Conservation (phyloP, 2,113 vertebrate species). For the Murina feae region DNA sequence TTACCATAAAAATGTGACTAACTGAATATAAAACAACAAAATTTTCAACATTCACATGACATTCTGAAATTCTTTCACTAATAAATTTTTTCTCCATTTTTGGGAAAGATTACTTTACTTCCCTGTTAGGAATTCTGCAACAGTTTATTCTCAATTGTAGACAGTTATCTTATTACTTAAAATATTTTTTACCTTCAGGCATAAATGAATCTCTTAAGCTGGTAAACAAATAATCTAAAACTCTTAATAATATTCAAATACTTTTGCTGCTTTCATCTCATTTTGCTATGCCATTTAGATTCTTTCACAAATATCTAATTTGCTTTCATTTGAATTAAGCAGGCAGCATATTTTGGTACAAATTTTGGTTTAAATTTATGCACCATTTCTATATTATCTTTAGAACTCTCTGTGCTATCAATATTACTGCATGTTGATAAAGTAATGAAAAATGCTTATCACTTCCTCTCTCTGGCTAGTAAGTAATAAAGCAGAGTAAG, state of each 20-base stretch:
- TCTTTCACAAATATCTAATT: slow-evolving; percentile 11
- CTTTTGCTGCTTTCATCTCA: not conserved
- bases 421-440: not conserved
- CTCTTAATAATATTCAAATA: not conserved
- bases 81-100: not conserved
- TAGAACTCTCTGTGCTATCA: not conserved
- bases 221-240: not conserved
- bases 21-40: not conserved
- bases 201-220: slow-evolving; percentile 4
- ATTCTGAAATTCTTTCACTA: not conserved
- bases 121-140: not conserved
- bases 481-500: not conserved
- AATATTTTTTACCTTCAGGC: not conserved
- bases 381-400: not conserved
- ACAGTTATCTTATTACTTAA: not conserved
- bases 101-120: not conserved
- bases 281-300: not conserved
- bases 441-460: not conserved
- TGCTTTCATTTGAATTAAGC: slow-evolving; percentile 13
- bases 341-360: not conserved
- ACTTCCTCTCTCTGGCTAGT: not conserved
- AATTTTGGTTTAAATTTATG: slow-evolving; percentile 33
- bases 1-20: not conserved
- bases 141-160: not conserved
- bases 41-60: not conserved